Conservation (phyloP, 2,888 invertebrate species). For the Lasioglossum vierecki region DNA sequence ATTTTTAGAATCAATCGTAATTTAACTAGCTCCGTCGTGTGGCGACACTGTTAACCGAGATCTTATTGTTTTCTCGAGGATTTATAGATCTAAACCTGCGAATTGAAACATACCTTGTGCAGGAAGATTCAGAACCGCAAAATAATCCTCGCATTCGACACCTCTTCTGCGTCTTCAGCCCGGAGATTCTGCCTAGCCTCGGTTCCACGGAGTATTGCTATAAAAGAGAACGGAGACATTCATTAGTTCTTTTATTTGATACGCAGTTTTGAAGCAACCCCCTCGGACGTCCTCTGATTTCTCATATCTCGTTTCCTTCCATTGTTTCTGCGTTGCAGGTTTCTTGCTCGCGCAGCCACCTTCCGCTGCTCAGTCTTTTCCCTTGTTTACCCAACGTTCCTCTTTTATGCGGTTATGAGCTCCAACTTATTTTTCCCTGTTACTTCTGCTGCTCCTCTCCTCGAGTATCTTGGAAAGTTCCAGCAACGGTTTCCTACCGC, state of each 20-base stretch:
- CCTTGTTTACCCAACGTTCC: constrained; percentile 46
- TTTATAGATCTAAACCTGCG: background rate
- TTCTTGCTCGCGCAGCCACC: constrained; percentile 8
- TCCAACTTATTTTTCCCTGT: constrained; percentile 51
- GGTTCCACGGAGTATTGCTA: background rate
- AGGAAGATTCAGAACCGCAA: background rate
- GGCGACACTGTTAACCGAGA: no score
- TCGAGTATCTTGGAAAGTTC: constrained; percentile 30
- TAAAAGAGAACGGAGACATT: constrained; percentile 10
- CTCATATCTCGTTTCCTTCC: constrained; percentile 41
- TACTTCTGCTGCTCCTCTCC: constrained; percentile 25
- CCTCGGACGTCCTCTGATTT: constrained; percentile 32
- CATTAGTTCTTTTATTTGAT: constrained; percentile 36
- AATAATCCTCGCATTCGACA: background rate
- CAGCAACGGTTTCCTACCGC: constrained; percentile 39
- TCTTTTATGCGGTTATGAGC: constrained; percentile 44
- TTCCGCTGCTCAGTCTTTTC: constrained; percentile 21
- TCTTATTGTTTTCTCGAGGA: no score
- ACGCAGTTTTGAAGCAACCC: constrained; percentile 5
- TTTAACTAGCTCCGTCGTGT: no score
- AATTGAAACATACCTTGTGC: background rate
- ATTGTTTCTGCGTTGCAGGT: constrained; percentile 38
- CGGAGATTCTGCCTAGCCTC: background rate
- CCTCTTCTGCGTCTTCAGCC: background rate
- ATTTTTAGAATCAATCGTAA: no score